Base-by-base conservation (phyloP, 2,888 invertebrate species). In the Horisme vitalbata region DNA sequence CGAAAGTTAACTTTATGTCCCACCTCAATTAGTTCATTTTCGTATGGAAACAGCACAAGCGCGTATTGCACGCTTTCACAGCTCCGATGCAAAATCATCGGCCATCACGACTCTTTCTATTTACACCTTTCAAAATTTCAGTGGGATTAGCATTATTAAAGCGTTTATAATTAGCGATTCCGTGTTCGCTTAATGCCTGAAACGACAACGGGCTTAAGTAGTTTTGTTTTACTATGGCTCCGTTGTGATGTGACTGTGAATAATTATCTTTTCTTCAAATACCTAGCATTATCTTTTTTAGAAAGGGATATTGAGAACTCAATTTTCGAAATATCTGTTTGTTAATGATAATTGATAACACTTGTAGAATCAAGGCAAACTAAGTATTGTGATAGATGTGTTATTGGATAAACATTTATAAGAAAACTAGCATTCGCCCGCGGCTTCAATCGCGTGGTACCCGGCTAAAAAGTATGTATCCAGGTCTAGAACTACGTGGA, bases 41-140 rank as follows among this genome's bases (percentile, higher is more conserved):
- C 30, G 48, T 48, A 61, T 59, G 57, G 54, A 61, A 68, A 61
- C 59, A 66, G 65, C 59, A 24, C 43, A 35, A 46, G 56, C 54
- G 55, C 44, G 46, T 63, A 65, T 75, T 75, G 78, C 73, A 81
- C 81, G 81, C 83, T 82, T 80, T 82, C 82, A 71, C 80, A 65
- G 58, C 52, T 60, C 55, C 46, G 52, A 45, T 44, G 45, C 28
- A 43, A 45, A 52, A 52, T 52, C 43, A 44, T 59, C 68, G 61
- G 66, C 54, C 59, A 61, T 45, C 51, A 54, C 47, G 63, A 65
- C 63, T 61, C 8, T 65, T 62, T 54, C 55, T 49, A 61, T 60
- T 63, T 57, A 44, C 57, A 66, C 64, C 66, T 68, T 63, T 59
- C 61, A 66, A 69, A 68, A 65, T 68, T 66, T 67, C 65, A 63